phyloP scores from a whole-genome alignment of 1,140 invertebrate genomes.

The Probaryconus sp. region DNA sequence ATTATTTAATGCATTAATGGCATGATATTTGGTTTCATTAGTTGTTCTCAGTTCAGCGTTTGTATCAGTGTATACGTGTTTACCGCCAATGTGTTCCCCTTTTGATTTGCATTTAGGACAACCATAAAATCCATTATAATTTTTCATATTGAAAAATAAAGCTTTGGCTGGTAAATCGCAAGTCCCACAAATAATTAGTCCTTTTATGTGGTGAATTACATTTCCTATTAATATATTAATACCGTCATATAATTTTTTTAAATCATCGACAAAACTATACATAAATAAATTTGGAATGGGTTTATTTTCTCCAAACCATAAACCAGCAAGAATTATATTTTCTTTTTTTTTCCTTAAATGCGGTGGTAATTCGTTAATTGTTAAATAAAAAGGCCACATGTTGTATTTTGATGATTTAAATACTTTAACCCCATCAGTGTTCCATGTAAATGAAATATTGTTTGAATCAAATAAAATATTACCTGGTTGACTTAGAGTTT shows the following conservation, averaged over 20 bases:
- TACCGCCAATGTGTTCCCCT: too few species aligned
- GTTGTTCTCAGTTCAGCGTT: slow-evolving; percentile 26
- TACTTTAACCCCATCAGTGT: too few species aligned
- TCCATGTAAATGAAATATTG: too few species aligned
- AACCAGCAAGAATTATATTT: background rate
- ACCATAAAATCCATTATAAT: slow-evolving; percentile 21
- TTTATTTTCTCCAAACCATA: slow-evolving; percentile 4
- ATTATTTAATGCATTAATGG: slow-evolving; percentile 13
- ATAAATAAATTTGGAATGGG: slow-evolving; percentile 8
- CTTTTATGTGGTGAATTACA: background rate
- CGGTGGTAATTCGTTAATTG: slow-evolving; percentile 8
- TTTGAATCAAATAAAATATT: too few species aligned
- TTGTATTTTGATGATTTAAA: too few species aligned
- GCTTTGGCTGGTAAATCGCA: slow-evolving; percentile 20
- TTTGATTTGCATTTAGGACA: slow-evolving; percentile 37
- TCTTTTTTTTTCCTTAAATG: slow-evolving; percentile 1
- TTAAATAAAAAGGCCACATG: too few species aligned
- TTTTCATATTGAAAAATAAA: slow-evolving; percentile 15
- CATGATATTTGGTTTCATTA: slow-evolving; percentile 6
- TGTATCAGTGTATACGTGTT: background rate
- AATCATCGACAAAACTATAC: background rate
- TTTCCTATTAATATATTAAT: background rate
- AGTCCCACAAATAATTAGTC: slow-evolving; percentile 6
- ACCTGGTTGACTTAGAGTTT: too few species aligned
- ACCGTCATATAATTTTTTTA: background rate